Evolutionary conservation across 2,113 vertebrate genomes (phyloP), one percentile per base, ranked within the genome.

Genomic region (Budorcas taxicolor): DNA sequence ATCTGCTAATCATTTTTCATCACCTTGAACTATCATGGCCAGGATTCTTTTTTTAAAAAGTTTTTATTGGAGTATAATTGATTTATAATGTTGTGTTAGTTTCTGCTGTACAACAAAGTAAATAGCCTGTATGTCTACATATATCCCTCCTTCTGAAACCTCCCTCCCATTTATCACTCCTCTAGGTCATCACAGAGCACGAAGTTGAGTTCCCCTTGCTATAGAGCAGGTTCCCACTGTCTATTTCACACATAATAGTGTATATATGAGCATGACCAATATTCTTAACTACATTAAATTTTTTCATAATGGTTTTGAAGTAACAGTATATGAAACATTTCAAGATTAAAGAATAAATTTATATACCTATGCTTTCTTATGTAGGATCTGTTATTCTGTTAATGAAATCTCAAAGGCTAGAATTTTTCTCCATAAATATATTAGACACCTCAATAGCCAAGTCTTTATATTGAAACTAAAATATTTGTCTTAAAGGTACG

Each of bases 271-370:
- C 33, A 45, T 76, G 83, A 86, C 40, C n/a, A 58, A 7, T 87
- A 90, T 87, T 92, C 36, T 94, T 43, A 96, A 40, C 19, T 52
- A 81, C 87, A 62, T 87, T 97, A 91, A 40, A n/a, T 64, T 87
- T 96, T 90, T 78, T 31, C 36, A 17, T 78, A 62, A 58, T 19
- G 80, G 33, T 74, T 76, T 90, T 91, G 6, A 91, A 60, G 71
- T 94, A 94, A 87, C 6, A 91, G 43, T 71, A 50, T 71, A 55
- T 58, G 33, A 58, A 90, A 7, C 16, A 57, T 74, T 84, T 95
- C 12, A 96, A 94, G 31, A 85, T 7, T 76, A 31, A 91, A 58
- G 50, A 60, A 45, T 83, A 47, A 93, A 52, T 45, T 52, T 76
- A 50, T 94, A 4, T 53, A 14, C 90, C 16, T 94, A 8, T 36